phyloP scores from a whole-genome alignment of 2,797 vertebrate species.

The Botia kubotai region DNA sequence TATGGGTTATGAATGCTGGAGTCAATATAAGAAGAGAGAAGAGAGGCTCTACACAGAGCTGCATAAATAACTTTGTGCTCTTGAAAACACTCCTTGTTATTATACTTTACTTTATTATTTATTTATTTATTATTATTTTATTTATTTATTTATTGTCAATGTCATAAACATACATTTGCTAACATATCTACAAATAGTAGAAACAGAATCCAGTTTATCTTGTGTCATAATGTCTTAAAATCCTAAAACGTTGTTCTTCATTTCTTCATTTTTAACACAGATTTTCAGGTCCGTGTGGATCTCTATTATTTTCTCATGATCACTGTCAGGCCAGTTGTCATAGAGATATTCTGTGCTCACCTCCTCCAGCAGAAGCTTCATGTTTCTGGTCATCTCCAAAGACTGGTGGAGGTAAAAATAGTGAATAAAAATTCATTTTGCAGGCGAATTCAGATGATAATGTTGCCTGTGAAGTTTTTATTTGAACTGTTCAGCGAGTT shows the following conservation, averaged over 20 bases:
- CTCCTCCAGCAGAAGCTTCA: conserved; percentile 82
- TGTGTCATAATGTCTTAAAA: not conserved
- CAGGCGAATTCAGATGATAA: conserved; percentile 14
- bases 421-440: not conserved
- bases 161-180: too few species aligned
- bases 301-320: not conserved
- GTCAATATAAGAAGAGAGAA: too few species aligned
- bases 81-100: too few species aligned
- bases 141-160: too few species aligned
- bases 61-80: too few species aligned
- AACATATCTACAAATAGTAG: too few species aligned
- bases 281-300: not conserved
- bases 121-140: too few species aligned
- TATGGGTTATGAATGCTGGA: too few species aligned
- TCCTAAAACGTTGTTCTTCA: too few species aligned
- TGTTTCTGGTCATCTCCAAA: conserved; percentile 80
- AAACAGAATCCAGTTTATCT: too few species aligned
- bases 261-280: not conserved
- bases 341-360: conserved; percentile 63
- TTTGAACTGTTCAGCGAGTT: not conserved
- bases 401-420: conserved; percentile 68
- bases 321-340: not conserved
- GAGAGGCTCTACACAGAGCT: too few species aligned
- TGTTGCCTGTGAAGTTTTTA: not conserved
- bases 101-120: too few species aligned